Evolutionary conservation across 2,888 invertebrate species (phyloP).

Genomic region (Serrognathus titanus): DNA sequence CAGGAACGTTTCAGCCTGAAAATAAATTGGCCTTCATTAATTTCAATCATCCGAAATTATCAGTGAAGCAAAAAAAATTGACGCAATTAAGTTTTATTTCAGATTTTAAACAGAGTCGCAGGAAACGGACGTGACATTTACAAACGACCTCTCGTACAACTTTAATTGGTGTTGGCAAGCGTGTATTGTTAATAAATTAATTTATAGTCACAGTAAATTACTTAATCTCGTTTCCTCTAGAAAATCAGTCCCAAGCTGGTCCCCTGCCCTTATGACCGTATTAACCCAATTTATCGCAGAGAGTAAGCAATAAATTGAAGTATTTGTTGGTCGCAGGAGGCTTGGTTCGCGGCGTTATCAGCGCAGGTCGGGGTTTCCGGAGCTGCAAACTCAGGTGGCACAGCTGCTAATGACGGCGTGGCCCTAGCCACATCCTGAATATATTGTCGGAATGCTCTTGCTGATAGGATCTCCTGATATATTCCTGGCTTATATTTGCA

Average conservation of each 20-base stretch:
- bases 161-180: slow-evolving; percentile 18
- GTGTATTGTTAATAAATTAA: slow-evolving; percentile 14
- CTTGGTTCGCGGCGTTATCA: slow-evolving; percentile 26
- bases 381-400: slow-evolving; percentile 39
- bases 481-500: slow-evolving; percentile 4
- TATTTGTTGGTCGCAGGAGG: slow-evolving; percentile 40
- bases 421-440: slow-evolving; percentile 33
- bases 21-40: too few relatives aligned
- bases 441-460: slow-evolving; percentile 25
- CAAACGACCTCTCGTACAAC: slow-evolving; percentile 39
- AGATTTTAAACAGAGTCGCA: slow-evolving; percentile 1
- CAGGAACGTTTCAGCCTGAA: too few relatives aligned
- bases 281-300: slow-evolving; percentile 36
- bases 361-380: slow-evolving; percentile 32
- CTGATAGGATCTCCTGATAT: slow-evolving; percentile 11
- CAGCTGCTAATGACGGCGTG: slow-evolving; percentile 39
- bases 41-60: too few relatives aligned
- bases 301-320: slow-evolving; percentile 39
- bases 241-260: slow-evolving; percentile 3
- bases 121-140: slow-evolving; percentile 30
- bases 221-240: slow-evolving; percentile 25
- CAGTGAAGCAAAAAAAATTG: too few relatives aligned
- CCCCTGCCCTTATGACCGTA: slow-evolving; percentile 28
- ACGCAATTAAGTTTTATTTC: too few relatives aligned
- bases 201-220: slow-evolving; percentile 21